These are phyloP conservation scores for Meliscaeva auricollis DNA, from an alignment of 2,888 invertebrate species.

Conservation along the genomic window DNA sequence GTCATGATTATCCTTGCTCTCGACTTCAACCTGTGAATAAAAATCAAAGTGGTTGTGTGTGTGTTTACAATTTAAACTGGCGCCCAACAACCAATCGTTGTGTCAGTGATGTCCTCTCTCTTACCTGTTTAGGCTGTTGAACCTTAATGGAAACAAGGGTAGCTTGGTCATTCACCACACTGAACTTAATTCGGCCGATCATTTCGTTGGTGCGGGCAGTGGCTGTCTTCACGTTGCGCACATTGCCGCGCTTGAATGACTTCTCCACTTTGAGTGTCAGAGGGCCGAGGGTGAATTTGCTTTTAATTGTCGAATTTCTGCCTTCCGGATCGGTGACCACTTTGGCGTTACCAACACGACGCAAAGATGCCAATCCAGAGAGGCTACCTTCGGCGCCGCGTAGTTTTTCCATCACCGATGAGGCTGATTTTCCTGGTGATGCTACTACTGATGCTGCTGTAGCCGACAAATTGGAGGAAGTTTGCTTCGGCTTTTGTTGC, in stretches of 20 bases:
- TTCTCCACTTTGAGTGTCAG: conserved; percentile 88
- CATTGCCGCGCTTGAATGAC: conserved; percentile 89
- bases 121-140: conserved; percentile 94
- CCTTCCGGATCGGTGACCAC: conserved; percentile 89
- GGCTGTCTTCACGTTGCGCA: conserved; percentile 92
- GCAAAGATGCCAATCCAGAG: conserved; percentile 91
- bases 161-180: conserved; percentile 92
- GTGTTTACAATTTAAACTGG: not conserved
- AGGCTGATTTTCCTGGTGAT: conserved; percentile 34
- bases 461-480: conserved; percentile 58
- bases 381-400: conserved; percentile 89
- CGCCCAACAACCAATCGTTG: too few relatives aligned
- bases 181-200: conserved; percentile 91
- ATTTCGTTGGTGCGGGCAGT: conserved; percentile 95
- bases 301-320: conserved; percentile 92
- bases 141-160: conserved; percentile 93
- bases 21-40: conserved; percentile 89
- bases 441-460: conserved; percentile 67
- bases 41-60: conserved; percentile 38
- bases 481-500: conserved; percentile 82
- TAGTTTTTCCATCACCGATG: conserved; percentile 81
- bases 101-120: conserved; percentile 7
- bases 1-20: conserved; percentile 92
- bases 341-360: conserved; percentile 91
- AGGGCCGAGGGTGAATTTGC: conserved; percentile 92